Base-by-base conservation (phyloP, 2,797 vertebrate genomes). In the Phoeniculus purpureus region DNA sequence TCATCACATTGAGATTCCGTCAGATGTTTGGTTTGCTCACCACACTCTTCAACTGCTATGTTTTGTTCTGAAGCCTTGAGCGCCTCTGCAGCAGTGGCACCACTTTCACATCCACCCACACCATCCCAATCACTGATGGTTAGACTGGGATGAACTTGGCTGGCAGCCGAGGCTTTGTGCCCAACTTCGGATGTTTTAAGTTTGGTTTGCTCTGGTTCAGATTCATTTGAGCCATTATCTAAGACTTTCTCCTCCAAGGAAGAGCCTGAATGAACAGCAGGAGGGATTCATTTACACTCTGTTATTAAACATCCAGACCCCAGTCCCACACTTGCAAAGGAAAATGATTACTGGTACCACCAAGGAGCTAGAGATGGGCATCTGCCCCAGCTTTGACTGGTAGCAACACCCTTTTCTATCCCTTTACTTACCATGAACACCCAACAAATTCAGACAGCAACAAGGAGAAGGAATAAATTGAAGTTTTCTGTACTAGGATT, bases 201-300 rank as follows among this genome's bases (percentile, higher is more conserved):
- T 97, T 97, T 98, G 98, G 97, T 95, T 80, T 98, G 98, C 89
- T 98, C 97, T 76, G 93, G 98, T 97, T 97, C 98, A 97, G 97
- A 96, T 90, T 98, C 97, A 81, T 96, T 98, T 95, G 99, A 96
- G 97, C 98, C 98, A 78, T 98, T 98, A 82, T 98, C 98, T 97
- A 98, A 98, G 87, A 98, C 97, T 97, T 99, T 99, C 97, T 99
- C 98, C 97, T 99, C 98, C 98, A 99, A 97, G 93, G 98, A 98
- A 43, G 97, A 98, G 97, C 99, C 99, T 99, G 97, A 97, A 98
- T 96, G 96, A 97, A 98, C 92, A 97, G 97, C 90, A 97, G 85
- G 97, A 97, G 96, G 95, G 85, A 91, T 96, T 93, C 13, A 96
- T 93, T 97, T 89, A 56, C 60, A 85, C 65, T 72, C 81, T n/a